These are phyloP conservation scores for Nettapus auritus DNA, from an alignment of 2,113 vertebrate genomes.

Conservation along the genomic window DNA sequence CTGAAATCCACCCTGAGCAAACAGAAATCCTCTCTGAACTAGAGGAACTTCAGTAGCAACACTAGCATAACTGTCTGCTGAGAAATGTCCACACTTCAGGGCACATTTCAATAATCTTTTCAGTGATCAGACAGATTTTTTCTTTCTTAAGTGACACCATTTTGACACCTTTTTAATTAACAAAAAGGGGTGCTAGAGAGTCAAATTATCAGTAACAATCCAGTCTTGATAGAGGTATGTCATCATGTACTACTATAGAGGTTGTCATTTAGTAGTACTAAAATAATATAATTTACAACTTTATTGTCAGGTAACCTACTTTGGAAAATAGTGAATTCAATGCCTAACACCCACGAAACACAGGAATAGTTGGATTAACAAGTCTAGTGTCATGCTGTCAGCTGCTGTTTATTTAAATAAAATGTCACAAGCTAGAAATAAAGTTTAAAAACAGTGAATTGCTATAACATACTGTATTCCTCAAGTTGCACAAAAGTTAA, in stretches of 20 bases:
- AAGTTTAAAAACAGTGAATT: conserved; percentile 74
- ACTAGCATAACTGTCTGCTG: not conserved
- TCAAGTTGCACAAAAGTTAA: conserved; percentile 65
- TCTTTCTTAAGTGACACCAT: not conserved
- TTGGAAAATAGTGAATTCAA: conserved; percentile 73
- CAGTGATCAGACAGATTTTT: not conserved
- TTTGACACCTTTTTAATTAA: not conserved
- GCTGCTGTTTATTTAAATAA: conserved; percentile 83
- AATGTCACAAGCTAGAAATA: conserved; percentile 83
- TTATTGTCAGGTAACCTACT: conserved; percentile 75
- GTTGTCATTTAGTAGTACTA: conserved; percentile 17
- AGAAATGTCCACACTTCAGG: not conserved
- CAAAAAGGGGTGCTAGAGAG: not conserved
- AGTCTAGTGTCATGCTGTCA: conserved; percentile 79
- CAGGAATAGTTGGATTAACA: conserved; percentile 80
- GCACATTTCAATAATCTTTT: not conserved
- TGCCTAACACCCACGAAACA: conserved; percentile 78
- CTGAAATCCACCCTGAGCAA: not conserved
- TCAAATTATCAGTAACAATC: conserved; percentile 29
- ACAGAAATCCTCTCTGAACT: not conserved
- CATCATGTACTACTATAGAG: not conserved
- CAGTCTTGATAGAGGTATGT: not conserved
- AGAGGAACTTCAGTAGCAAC: not conserved
- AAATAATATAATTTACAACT: conserved; percentile 46
- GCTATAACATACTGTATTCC: conserved; percentile 67